Base-by-base conservation (phyloP, 2,113 vertebrate species). In the Zeus faber region DNA sequence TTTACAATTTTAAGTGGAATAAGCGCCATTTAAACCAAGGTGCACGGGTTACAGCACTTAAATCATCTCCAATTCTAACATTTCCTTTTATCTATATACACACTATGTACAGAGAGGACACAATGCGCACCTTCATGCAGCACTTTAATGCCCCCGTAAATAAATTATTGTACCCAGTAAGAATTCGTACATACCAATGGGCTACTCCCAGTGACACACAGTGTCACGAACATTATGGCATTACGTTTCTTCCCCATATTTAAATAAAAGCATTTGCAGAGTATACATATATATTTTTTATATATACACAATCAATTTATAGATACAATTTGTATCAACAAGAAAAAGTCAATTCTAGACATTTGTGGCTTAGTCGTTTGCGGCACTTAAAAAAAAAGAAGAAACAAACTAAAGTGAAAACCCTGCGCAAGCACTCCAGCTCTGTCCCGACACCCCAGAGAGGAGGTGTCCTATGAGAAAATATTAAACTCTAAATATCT, bases 301-400 rank as follows among this genome's bases (percentile, higher is more conserved):
- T 4, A 37, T 37, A 4, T 37, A 37, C 94, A 98, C 94, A 98
- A 92, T 95, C 93, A 94, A 94, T 91, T 93, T 95, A 94, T 90
- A 94, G 96, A 98, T 99, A 98, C 93, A 98, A 97, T 98, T 99
- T 98, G 94, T 96, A 99, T 99, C 95, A 98, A 98, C 94, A 96
- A 95, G 93, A 93, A 93, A 94, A 97, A 92, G 94, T 97, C 93
- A 89, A 94, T 97, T 97, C 94, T 95, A 89, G 90, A 91, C 93
- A 95, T 95, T 94, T 94, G 91, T 93, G 91, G 89, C 91, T 89
- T 91, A 90, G 89, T 85, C 90, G 86, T 92, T 92, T 94, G 94
- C 95, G 90, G 90, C 93, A 89, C 87, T 81, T 73, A 79, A 48
- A 52, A 17, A 53, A 74, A 62, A n/a, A n/a, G n/a, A n/a, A n/a